Evolutionary conservation across 2,888 invertebrate species (phyloP).

Genomic region (Melanargia galathea): DNA sequence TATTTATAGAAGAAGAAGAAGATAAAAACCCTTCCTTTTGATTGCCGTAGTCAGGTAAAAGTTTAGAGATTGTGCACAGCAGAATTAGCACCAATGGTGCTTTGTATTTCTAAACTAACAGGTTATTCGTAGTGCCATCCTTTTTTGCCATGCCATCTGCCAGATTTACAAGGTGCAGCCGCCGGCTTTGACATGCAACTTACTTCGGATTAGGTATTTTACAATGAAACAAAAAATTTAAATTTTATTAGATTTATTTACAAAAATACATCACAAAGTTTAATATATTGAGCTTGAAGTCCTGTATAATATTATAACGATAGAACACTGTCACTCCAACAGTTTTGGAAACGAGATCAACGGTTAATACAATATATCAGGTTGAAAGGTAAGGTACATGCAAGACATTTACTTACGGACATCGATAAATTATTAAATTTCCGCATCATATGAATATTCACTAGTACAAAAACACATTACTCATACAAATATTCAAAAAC

Average conservation of each 20-base stretch:
- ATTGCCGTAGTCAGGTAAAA: too few relatives aligned
- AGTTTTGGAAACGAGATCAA: constrained; percentile 69
- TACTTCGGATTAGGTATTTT: background rate
- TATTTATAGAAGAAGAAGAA: too few relatives aligned
- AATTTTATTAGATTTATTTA: constrained; percentile 54
- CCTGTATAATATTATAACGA: constrained; percentile 74
- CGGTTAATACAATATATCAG: constrained; percentile 48
- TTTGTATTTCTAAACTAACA: too few relatives aligned
- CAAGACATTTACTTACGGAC: constrained; percentile 29
- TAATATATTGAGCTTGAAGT: constrained; percentile 78
- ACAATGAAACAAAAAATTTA: constrained; percentile 6
- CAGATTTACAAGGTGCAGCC: too few relatives aligned
- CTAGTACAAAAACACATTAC: too few relatives aligned
- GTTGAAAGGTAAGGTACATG: constrained; percentile 45
- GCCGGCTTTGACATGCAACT: too few relatives aligned
- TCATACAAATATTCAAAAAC: too few relatives aligned
- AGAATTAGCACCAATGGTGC: too few relatives aligned
- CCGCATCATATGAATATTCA: constrained; percentile 35
- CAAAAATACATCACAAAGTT: constrained; percentile 81
- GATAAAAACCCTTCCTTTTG: too few relatives aligned
- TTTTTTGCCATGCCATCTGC: too few relatives aligned
- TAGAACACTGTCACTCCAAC: constrained; percentile 71
- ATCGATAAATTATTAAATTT: constrained; percentile 27
- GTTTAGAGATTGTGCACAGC: too few relatives aligned
- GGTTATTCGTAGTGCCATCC: too few relatives aligned